Base-by-base conservation (phyloP, 1,140 invertebrate species). In the Drosophila prosaltans region DNA sequence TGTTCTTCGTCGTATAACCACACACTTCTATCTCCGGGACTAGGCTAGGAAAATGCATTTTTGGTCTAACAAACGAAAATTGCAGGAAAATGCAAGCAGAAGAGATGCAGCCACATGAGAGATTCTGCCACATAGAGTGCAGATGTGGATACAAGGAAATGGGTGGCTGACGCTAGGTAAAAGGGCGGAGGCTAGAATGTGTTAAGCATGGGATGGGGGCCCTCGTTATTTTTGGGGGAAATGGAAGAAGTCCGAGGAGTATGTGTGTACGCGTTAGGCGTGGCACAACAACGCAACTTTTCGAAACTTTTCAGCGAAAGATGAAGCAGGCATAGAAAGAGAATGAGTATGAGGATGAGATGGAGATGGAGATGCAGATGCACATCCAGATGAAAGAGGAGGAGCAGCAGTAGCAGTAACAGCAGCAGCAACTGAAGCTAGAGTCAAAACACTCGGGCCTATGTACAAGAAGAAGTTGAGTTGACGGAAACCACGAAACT, bases 401-500 rank as follows among this genome's bases (percentile, higher is more conserved):
- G 43, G 6, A 24, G 58, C 32, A 36, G 6, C 32, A 36, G 32
- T 7, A 36, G 32, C 6, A 36, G 32, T 5, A 36, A 5, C 32
- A 2, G 32, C 32, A 36, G 32, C 32, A 36, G 32, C 32, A 36
- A 36, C 32, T 36, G 32, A 2, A 45, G 43, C 7, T 54, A 40
- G 30, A 10, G 40, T 4, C 28, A 10, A 6, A 39, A 9, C 39
- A 39, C 11, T 7, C n/a, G 32, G 41, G 81, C 74, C 75, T 79
- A 88, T 82, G 69, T 82, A 88, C 68, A 70, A 85, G 72, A 79
- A 71, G 69, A 82, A 89, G 67, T 88, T 88, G 80, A 89, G 65
- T 83, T 88, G 77, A 88, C 70, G 83, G 83, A 82, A 88, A 81
- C 84, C 84, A 88, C 84, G 77, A 88, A 88, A 81, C 80, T 84